Base-by-base conservation (phyloP, 2,113 vertebrate species). In the Gambusia holbrooki region DNA sequence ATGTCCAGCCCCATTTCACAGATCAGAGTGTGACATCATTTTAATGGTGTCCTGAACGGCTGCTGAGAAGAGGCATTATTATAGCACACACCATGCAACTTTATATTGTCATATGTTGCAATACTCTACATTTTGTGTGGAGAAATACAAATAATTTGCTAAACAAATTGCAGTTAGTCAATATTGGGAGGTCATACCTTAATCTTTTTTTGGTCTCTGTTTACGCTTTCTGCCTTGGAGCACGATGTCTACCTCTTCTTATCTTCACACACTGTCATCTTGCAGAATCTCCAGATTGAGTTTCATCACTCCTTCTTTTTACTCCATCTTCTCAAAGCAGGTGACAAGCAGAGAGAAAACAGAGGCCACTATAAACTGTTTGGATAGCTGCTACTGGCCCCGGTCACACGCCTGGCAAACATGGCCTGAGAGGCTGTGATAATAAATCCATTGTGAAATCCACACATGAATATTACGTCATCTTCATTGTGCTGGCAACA, bases 361-460 rank as follows among this genome's bases (percentile, higher is more conserved):
- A 73, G 71, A 74, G 51, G 61, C 79, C 58, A 37, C 54, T 74
- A 66, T 69, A 40, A 48, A 73, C 62, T 60, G 54, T 63, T 63
- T 51, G 74, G 65, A 80, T 40, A 32, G 33, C 73, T 42, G 37
- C 32, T 76, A 68, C 28, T 9, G 64, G 82, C 70, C 62, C 66
- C 35, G 74, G 77, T 87, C 90, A 83, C 83, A 87, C 45, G 69
- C 65, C 70, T 64, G 74, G 19, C 27, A 51, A 82, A 83, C 75
- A 32, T 30, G 71, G 79, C 83, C 77, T 5, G 22, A 54, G 66
- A 67, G 62, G 62, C 74, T 66, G 37, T 78, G 35, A 91, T 86
- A 87, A 89, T 86, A 91, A 88, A 87, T 84, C 85, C 87, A 91
- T 89, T 90, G 90, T 90, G 83, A 88, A 87, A 87, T 88, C 83